Conservation (phyloP, 2,113 vertebrate genomes). For the Pterocles gutturalis region DNA sequence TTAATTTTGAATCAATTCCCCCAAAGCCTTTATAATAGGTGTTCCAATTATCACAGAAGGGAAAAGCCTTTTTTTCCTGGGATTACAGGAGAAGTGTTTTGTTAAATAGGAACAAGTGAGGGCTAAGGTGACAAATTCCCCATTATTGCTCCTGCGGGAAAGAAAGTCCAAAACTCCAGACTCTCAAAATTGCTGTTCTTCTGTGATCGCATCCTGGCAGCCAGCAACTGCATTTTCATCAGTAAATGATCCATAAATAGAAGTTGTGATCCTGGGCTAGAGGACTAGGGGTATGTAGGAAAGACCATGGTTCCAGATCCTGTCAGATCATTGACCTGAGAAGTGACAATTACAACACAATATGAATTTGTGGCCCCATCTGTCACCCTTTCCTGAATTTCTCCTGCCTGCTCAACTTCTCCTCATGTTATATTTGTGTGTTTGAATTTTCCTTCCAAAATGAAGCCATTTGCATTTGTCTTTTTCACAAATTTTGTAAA, state of each 20-base stretch:
- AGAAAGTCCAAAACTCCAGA: background rate
- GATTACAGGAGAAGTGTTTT: background rate
- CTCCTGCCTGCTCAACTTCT: background rate
- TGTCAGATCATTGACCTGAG: background rate
- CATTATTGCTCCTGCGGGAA: background rate
- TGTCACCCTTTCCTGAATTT: background rate
- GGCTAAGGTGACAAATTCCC: background rate
- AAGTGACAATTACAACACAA: background rate
- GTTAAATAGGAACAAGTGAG: background rate
- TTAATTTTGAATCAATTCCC: background rate
- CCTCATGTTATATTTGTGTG: background rate
- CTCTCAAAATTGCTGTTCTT: background rate
- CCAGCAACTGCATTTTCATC: background rate
- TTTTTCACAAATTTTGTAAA: background rate
- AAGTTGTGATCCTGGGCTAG: background rate
- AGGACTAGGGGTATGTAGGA: background rate
- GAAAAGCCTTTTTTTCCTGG: background rate
- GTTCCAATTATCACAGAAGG: background rate
- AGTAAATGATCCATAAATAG: background rate
- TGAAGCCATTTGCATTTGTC: background rate
- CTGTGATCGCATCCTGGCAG: background rate
- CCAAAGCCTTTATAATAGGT: background rate
- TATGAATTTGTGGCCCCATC: accelerated
- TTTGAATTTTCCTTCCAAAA: background rate
- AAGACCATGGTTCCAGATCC: background rate